Percentiles rank a stretch among this genome's conserved stretches.
Evolutionary conservation across 2,113 vertebrate genomes (phyloP).

Genomic region (Cochlearius cochlearius): DNA sequence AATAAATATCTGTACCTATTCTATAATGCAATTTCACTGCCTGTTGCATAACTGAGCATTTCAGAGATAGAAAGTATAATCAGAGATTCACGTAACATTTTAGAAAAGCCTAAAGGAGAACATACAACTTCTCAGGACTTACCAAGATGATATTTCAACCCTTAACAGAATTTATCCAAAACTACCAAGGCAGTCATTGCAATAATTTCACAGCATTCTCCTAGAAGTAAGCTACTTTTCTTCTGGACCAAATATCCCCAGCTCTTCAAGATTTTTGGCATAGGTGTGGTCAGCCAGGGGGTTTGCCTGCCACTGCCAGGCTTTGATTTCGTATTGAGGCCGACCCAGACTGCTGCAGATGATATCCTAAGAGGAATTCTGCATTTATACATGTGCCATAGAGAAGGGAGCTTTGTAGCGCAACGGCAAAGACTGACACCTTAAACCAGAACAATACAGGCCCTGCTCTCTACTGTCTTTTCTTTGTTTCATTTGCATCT

Average conservation of each 20-base stretch:
- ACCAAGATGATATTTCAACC: not conserved
- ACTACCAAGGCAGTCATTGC: not conserved
- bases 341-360: not conserved
- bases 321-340: not conserved
- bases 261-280: not conserved
- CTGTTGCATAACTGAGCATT: not conserved
- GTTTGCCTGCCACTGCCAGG: not conserved
- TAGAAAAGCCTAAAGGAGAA: not conserved
- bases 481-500: not conserved
- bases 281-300: not conserved
- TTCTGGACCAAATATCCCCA: not conserved
- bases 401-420: not conserved
- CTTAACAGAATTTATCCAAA: not conserved
- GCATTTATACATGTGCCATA: not conserved
- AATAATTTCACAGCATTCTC: not conserved
- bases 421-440: not conserved
- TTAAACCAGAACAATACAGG: not conserved
- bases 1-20: not conserved
- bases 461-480: not conserved
- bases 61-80: not conserved
- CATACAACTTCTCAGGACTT: not conserved
- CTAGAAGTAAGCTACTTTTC: not conserved
- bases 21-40: not conserved
- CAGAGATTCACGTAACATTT: not conserved
- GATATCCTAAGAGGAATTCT: not conserved